Evolutionary conservation across 2,888 invertebrate genomes (phyloP), one percentile per base, ranked within the genome.

Genomic region (Tachystola acroxantha): DNA sequence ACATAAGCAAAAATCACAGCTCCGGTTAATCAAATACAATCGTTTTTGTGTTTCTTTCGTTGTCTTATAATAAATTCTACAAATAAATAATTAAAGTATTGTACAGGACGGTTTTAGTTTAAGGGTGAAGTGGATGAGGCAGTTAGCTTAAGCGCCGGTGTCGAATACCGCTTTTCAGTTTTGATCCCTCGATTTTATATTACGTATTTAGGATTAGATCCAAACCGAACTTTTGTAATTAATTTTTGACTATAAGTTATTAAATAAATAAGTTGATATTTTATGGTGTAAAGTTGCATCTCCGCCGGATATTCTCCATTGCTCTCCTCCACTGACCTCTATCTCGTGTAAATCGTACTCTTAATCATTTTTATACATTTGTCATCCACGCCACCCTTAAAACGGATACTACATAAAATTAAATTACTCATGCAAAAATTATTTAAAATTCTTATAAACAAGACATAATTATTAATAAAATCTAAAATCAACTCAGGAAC

Each of bases 401-500:
- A 63, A 62, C 55, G 39, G 58, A 61, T 55, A 60, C 63, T 69
- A 68, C 51, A 57, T 64, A 66, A 62, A 61, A 71, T 76, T 72
- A 77, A 76, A 76, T 79, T 77, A 82, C 50, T 72, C 72, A 77
- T 75, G 76, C 67, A 73, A 62, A 57, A 70, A 68, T 66, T 74
- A 77, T 50, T 64, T 59, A 74, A 51, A 72, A 64, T 56, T 64
- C 76, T 77, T 78, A 80, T 45, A 57, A 75, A 72, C 66, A 63
- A 75, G 55, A 72, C 71, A 72, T 71, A 30, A 64, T 47, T 28
- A 34, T 65, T 49, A 65, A 82, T 84, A 85, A 82, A 84, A 82
- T 82, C 79, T 84, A 84, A 78, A 43, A 74, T 81, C 80, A 85
- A 81, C 77, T 85, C 86, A 86, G 86, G 86, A 86, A 86, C 86